Conservation (phyloP, 2,797 vertebrate genomes). For the Bovichtus variegatus region DNA sequence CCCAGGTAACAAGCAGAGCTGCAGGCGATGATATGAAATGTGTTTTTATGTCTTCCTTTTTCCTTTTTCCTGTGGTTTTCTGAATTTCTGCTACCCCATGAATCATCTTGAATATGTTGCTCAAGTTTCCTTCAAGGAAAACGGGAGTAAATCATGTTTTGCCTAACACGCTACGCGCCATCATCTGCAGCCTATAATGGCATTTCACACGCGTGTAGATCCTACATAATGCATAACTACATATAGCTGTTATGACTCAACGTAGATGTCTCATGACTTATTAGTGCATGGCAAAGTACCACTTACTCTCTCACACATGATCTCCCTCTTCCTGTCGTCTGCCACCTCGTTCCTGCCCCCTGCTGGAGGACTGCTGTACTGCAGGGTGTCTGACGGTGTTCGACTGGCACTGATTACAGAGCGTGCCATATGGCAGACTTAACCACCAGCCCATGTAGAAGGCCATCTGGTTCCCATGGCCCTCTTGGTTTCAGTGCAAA, state of each 20-base stretch:
- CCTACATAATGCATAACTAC: slow-evolving; percentile 39
- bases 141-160: neutral
- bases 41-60: neutral
- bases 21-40: neutral
- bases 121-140: neutral
- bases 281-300: slow-evolving; percentile 49
- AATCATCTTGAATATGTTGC: neutral
- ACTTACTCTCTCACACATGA: neutral
- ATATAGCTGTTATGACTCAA: slow-evolving; percentile 38
- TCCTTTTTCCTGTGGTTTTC: neutral
- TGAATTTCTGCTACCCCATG: neutral
- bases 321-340: neutral
- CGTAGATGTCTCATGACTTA: slow-evolving; percentile 46
- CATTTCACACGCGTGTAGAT: slow-evolving; percentile 30
- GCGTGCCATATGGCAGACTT: slow-evolving; percentile 74
- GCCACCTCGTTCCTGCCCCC: slow-evolving; percentile 46
- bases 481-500: slow-evolving; percentile 50
- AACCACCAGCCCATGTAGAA: slow-evolving; percentile 62
- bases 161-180: neutral
- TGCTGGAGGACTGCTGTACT: slow-evolving; percentile 52
- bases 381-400: slow-evolving; percentile 30
- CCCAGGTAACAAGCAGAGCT: slow-evolving; percentile 85
- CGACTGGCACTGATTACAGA: slow-evolving; percentile 64
- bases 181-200: slow-evolving; percentile 12
- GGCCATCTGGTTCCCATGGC: slow-evolving; percentile 76